phyloP scores from a whole-genome alignment of 2,797 vertebrate genomes.

The Sphaeramia orbicularis region DNA sequence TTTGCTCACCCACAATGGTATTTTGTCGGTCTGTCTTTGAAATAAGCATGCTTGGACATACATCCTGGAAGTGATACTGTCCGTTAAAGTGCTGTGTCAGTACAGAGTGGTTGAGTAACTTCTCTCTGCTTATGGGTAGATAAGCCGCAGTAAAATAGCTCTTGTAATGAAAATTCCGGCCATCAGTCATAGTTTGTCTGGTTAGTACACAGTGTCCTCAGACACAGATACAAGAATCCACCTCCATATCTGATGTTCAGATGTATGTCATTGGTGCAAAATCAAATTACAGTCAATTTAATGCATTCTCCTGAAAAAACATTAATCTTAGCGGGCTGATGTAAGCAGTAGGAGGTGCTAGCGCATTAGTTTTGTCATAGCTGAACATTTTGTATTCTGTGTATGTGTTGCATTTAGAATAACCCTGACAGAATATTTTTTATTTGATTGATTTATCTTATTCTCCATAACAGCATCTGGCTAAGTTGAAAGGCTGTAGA shows the following conservation, averaged over 20 bases:
- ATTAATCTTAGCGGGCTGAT: slow-evolving; percentile 24
- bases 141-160: slow-evolving; percentile 40
- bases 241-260: slow-evolving; percentile 34
- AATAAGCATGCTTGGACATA: slow-evolving; percentile 28
- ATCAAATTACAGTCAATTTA: slow-evolving; percentile 39
- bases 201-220: slow-evolving; percentile 16
- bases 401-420: slow-evolving; percentile 13
- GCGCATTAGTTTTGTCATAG: background rate
- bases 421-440: slow-evolving; percentile 15
- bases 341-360: slow-evolving; percentile 10
- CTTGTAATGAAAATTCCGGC: slow-evolving; percentile 41
- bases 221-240: slow-evolving; percentile 38
- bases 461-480: slow-evolving; percentile 26
- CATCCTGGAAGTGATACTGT: slow-evolving; percentile 25
- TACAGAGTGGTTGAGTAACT: slow-evolving; percentile 20
- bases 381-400: background rate
- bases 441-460: slow-evolving; percentile 16
- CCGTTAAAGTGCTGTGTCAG: slow-evolving; percentile 21
- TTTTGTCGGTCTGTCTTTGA: slow-evolving; percentile 38
- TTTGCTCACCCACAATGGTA: slow-evolving; percentile 51
- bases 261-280: slow-evolving; percentile 45
- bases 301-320: slow-evolving; percentile 21
- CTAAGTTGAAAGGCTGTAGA: slow-evolving; percentile 10
- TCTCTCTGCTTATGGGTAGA: slow-evolving; percentile 1
- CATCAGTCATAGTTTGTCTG: slow-evolving; percentile 39